Evolutionary conservation across 2,113 vertebrate species (phyloP), one percentile per base, ranked within the genome.

Genomic region (Pelmatolapia mariae): DNA sequence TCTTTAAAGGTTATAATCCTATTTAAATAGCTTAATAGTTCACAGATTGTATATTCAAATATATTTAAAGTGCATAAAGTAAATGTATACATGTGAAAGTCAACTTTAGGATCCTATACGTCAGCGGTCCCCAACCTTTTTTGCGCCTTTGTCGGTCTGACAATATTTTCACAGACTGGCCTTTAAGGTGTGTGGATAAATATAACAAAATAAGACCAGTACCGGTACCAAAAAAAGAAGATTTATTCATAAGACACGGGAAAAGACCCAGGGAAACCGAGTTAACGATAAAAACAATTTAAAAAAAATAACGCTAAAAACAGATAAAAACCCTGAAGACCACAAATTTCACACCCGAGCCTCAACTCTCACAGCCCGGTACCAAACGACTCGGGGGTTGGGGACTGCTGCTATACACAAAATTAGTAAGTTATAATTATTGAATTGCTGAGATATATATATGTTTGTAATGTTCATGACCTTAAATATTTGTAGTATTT

Each of bases 71-170:
- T n/a, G n/a, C 10, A 36, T 38, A 66, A 66, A 66, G 61, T 36
- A 66, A 11, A 12, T 66, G 18, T 66, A 38, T n/a, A 12, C 31
- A 66, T 8, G 0, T 63, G 18, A 63, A 63, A 63, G 10, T 7
- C 31, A 36, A 63, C 31, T 19, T 36, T 36, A 4, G 29, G 10
- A 63, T 63, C 16, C 29, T n/a, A 36, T 63, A 63, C 3, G 33
- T 61, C 59, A 61, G 59, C 5, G 2, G 59, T 61, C 29, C 0
- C 59, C 4, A 33, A 19, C 59, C 59, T 61, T 61, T 61, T 33
- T 61, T 61, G 59, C 5, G 0, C 59, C 29, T 18, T 61, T 0
- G 26, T 61, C 15, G 0, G 8, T 61, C 15, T 0, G 26, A 61
- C 59, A 61, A 33, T 61, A 1, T 61, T 61, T 61, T 61, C 57